Conservation (phyloP, 1,140 invertebrate genomes). For the Aplysia californica region DNA sequence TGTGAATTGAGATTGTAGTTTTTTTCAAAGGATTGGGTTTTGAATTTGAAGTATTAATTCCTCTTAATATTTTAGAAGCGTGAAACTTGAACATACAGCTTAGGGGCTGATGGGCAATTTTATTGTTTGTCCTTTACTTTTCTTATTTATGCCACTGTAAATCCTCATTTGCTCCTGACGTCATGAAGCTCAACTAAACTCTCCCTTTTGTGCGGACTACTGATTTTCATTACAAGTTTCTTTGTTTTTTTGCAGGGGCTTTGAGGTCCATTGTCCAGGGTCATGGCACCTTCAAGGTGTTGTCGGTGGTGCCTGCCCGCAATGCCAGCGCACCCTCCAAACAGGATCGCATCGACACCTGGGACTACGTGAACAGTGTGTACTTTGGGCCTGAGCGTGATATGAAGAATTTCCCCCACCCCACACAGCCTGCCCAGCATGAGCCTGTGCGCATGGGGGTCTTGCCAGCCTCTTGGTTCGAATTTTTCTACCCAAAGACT, state of each 20-base stretch:
- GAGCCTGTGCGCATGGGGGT: constrained; percentile 87
- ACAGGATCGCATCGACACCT: constrained; percentile 37
- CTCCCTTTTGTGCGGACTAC: too few species aligned
- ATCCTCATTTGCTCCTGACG: too few species aligned
- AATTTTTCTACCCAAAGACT: constrained; percentile 93
- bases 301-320: background rate
- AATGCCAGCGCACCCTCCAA: background rate
- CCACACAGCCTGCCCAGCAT: constrained; percentile 74
- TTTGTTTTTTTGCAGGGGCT: background rate
- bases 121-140: too few species aligned
- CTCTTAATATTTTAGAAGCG: too few species aligned
- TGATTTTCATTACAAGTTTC: background rate
- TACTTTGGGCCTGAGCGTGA: constrained; percentile 72
- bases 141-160: too few species aligned
- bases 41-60: too few species aligned
- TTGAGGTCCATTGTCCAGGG: constrained; percentile 3
- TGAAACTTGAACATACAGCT: too few species aligned
- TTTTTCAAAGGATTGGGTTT: too few species aligned
- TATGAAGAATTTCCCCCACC: constrained; percentile 77
- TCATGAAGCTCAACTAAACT: too few species aligned
- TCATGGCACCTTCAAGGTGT: constrained; percentile 1
- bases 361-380: constrained; percentile 55
- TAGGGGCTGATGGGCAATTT: too few species aligned
- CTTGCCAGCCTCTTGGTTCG: constrained; percentile 95
- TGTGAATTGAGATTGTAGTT: too few species aligned